These are phyloP conservation scores for Zosterops pallidus DNA, from an alignment of 2,113 vertebrate species.

Conservation along the genomic window DNA sequence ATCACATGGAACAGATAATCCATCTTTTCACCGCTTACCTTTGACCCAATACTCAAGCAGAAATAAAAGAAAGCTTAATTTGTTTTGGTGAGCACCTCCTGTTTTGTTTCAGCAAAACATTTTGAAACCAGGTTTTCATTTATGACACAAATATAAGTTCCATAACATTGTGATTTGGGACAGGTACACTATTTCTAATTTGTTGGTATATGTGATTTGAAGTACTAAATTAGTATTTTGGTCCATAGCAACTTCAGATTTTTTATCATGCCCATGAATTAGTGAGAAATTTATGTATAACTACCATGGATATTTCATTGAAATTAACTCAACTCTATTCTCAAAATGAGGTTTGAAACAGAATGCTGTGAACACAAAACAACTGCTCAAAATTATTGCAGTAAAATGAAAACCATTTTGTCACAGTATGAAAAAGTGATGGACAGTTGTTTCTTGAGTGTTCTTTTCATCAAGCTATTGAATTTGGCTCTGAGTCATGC, in stretches of 20 bases:
- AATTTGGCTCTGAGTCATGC: slow-evolving; percentile 38
- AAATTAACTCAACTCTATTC: neutral
- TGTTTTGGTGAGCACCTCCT: neutral
- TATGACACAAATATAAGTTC: neutral
- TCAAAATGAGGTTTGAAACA: neutral
- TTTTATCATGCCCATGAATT: neutral
- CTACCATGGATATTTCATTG: neutral
- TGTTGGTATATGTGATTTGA: neutral
- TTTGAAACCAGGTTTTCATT: neutral
- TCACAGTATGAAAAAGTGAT: neutral
- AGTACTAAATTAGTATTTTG: neutral
- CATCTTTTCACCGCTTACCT: neutral
- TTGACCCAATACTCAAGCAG: neutral
- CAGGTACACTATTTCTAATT: neutral
- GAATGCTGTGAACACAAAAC: neutral
- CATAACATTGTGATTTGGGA: neutral
- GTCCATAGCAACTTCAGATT: neutral
- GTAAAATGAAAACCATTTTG: slow-evolving; percentile 39
- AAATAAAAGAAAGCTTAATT: neutral
- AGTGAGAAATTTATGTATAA: neutral
- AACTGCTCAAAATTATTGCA: slow-evolving; percentile 31
- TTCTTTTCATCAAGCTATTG: slow-evolving; percentile 36
- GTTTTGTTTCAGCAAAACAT: neutral
- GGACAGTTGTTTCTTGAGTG: neutral
- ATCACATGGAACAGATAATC: neutral